Conservation (phyloP, 2,888 invertebrate genomes). For the Pyralis farinalis region DNA sequence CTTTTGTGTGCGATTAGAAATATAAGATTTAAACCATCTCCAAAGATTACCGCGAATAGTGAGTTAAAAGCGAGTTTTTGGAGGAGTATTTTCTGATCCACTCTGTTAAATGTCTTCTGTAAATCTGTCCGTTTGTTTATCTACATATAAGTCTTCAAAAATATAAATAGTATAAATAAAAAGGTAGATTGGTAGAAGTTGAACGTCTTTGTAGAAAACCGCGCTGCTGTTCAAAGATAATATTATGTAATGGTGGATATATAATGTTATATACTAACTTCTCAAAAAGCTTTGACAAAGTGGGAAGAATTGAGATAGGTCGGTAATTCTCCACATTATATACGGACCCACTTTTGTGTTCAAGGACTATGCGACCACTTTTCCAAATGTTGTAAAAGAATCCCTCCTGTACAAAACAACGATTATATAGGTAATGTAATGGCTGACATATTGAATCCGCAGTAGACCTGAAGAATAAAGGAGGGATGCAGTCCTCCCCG, state of each 20-base stretch:
- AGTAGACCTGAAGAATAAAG: background rate
- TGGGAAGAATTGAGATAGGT: background rate
- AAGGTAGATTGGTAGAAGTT: background rate
- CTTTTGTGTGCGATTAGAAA: constrained; percentile 12
- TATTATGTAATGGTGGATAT: constrained; percentile 1
- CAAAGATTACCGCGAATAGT: constrained; percentile 13
- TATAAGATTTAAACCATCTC: constrained; percentile 15
- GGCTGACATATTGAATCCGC: background rate
- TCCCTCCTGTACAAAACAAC: background rate
- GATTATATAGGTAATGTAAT: background rate
- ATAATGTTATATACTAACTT: constrained; percentile 5
- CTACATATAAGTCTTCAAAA: background rate
- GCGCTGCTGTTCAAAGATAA: constrained; percentile 5
- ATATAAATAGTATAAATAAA: background rate
- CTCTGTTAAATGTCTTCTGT: constrained; percentile 17
- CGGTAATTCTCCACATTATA: background rate
- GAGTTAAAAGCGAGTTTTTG: constrained; percentile 14
- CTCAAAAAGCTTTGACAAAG: constrained; percentile 6
- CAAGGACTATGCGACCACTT: background rate
- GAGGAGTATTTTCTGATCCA: constrained; percentile 13
- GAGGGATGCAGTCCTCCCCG: background rate
- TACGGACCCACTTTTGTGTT: background rate
- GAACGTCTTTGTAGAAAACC: constrained; percentile 4
- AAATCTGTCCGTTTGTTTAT: constrained; percentile 11
- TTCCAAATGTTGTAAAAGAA: background rate